Evolutionary conservation across 2,888 invertebrate species (phyloP).

Genomic region (Campaea margaritaria): DNA sequence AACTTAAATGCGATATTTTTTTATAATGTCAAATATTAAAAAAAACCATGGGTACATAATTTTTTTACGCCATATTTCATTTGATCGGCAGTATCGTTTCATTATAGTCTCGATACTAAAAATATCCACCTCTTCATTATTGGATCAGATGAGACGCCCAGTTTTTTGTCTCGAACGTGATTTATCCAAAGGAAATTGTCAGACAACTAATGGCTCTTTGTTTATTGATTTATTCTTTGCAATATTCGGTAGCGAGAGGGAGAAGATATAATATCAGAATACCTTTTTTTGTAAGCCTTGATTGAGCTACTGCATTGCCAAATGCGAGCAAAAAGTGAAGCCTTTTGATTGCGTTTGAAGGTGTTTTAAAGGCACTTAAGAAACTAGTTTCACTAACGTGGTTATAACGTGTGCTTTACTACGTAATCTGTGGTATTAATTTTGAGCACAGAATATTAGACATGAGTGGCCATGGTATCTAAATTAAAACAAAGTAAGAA

Average conservation of each 20-base stretch:
- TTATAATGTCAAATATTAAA: no score
- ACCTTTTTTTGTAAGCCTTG: slow-evolving; percentile 61
- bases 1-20: no score
- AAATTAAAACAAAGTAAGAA: no score
- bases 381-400: no score
- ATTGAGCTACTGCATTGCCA: slow-evolving; percentile 69
- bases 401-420: no score
- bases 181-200: slow-evolving; percentile 84
- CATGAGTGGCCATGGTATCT: no score
- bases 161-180: slow-evolving; percentile 74
- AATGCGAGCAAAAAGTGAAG: slow-evolving; percentile 53
- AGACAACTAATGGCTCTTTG: slow-evolving; percentile 83
- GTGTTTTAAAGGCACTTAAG: background rate
- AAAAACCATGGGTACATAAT: no score
- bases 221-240: slow-evolving; percentile 82
- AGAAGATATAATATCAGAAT: slow-evolving; percentile 65
- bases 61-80: no score
- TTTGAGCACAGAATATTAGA: no score
- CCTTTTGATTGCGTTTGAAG: slow-evolving; percentile 35
- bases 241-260: slow-evolving; percentile 80
- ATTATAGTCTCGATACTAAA: slow-evolving; percentile 53
- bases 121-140: slow-evolving; percentile 65
- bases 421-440: no score
- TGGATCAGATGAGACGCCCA: slow-evolving; percentile 58
- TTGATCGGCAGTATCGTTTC: slow-evolving; percentile 42